Evolutionary conservation across 2,113 vertebrate genomes (phyloP).

Genomic region (Pitta sordida): DNA sequence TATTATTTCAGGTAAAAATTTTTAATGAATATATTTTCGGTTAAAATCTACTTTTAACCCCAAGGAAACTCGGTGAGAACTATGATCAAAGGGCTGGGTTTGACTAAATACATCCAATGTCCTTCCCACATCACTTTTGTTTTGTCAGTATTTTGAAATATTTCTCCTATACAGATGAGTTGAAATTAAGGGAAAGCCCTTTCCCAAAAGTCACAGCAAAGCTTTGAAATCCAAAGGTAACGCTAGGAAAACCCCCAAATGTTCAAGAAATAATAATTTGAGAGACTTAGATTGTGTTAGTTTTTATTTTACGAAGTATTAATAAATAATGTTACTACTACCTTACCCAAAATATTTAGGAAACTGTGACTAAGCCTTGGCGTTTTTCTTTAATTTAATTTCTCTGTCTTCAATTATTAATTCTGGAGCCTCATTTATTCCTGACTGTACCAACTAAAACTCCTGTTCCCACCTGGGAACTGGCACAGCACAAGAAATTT

Average conservation of each 20-base stretch:
- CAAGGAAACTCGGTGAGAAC: background rate
- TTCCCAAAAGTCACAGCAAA: background rate
- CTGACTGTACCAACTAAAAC: background rate
- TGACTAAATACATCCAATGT: background rate
- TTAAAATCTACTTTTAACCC: background rate
- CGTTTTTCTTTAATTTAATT: background rate
- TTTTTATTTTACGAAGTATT: background rate
- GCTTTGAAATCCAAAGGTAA: background rate
- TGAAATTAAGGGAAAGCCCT: background rate
- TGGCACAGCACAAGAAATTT: background rate
- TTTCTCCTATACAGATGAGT: background rate
- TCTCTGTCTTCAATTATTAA: background rate
- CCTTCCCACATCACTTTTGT: background rate
- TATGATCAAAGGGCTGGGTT: background rate
- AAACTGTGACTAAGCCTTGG: background rate
- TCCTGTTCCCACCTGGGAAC: background rate
- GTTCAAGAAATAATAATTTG: background rate
- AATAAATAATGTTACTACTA: background rate
- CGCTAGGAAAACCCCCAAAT: background rate
- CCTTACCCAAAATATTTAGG: background rate
- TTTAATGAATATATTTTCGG: background rate
- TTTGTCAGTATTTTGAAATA: background rate
- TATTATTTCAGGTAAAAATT: background rate
- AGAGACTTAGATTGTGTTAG: fast-evolving
- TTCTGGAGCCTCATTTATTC: background rate